Percentiles rank a stretch among this genome's conserved stretches.
Evolutionary conservation across 2,888 invertebrate species (phyloP).

Genomic region (Watsonalla cultraria): DNA sequence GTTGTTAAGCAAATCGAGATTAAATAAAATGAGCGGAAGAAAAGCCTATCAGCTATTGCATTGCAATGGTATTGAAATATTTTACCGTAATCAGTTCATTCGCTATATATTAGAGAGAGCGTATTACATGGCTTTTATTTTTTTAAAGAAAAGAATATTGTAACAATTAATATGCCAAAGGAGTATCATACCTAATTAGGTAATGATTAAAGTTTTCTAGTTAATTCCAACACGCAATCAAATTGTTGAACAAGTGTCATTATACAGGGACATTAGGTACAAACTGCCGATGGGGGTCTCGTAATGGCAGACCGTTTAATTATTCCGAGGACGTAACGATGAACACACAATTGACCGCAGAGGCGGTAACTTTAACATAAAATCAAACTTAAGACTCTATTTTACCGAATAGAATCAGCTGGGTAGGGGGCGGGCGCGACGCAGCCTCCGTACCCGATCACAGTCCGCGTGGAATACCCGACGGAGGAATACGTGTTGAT

Average conservation of each 20-base stretch:
- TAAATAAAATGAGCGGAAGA: too few relatives aligned
- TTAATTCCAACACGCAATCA: not conserved
- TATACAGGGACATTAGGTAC: not conserved
- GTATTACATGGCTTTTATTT: too few relatives aligned
- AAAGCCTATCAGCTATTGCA: too few relatives aligned
- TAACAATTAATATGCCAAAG: too few relatives aligned
- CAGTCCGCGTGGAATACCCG: constrained; percentile 43
- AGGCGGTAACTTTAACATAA: constrained; percentile 25
- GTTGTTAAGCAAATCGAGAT: too few relatives aligned
- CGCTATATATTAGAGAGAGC: too few relatives aligned
- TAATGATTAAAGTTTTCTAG: not conserved
- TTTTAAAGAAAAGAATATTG: too few relatives aligned
- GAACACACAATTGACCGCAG: constrained; percentile 20
- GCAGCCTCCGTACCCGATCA: constrained; percentile 6
- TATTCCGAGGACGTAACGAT: constrained; percentile 19
- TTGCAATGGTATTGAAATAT: too few relatives aligned
- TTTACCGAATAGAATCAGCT: constrained; percentile 23
- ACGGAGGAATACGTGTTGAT: constrained; percentile 31
- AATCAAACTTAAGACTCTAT: constrained; percentile 38
- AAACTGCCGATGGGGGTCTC: not conserved
- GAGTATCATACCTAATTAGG: not conserved
- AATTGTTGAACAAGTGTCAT: not conserved
- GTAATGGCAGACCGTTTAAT: constrained; percentile 11
- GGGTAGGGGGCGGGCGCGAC: constrained; percentile 16
- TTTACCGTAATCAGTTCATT: too few relatives aligned